Evolutionary conservation across 2,888 invertebrate genomes (phyloP).

Genomic region (Ennomos fuscantarius): DNA sequence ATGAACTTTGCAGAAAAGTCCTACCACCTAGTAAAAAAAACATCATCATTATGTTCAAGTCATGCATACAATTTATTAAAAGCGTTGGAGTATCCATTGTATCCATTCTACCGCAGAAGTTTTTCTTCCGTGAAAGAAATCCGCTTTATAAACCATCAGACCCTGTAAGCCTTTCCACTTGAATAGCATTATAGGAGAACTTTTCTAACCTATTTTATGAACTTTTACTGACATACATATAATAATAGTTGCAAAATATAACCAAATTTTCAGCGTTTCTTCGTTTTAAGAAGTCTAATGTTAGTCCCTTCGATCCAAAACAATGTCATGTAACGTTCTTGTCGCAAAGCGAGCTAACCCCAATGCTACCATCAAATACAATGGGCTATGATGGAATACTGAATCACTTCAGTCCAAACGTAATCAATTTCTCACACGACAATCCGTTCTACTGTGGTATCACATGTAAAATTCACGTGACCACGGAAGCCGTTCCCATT

Average conservation of each 20-base stretch:
- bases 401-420: background rate
- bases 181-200: background rate
- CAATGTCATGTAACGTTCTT: no score
- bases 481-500: constrained; percentile 40
- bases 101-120: constrained; percentile 1
- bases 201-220: no score
- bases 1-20: no score
- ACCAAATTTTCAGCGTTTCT: no score
- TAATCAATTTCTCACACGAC: constrained; percentile 8
- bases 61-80: background rate
- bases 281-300: no score
- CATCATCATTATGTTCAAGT: no score
- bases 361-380: background rate
- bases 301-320: no score
- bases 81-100: background rate
- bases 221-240: no score
- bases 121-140: constrained; percentile 7
- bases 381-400: background rate
- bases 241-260: no score
- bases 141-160: constrained; percentile 1
- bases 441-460: constrained; percentile 15
- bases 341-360: no score
- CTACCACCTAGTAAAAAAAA: no score
- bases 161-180: background rate
- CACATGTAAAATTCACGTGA: constrained; percentile 38